Conservation (phyloP, 2,797 vertebrate genomes). For the Enteromius treurensis region DNA sequence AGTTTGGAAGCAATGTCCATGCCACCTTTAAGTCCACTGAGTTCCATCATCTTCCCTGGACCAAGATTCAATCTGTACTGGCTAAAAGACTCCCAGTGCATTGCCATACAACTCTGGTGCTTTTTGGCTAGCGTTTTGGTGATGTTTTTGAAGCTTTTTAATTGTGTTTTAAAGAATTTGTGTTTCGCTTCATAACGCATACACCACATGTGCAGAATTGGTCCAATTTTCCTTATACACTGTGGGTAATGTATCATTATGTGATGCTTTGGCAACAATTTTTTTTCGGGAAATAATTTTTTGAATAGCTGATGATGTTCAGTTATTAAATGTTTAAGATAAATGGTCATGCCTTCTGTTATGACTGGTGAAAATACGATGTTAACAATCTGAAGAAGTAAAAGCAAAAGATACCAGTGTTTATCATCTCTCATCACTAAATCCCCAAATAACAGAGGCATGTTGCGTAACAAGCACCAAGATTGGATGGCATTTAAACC, state of each 20-base stretch:
- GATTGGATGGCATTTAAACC: slow-evolving; percentile 53
- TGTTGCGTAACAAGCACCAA: slow-evolving; percentile 51
- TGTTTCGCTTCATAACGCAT: slow-evolving; percentile 15
- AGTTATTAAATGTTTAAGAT: slow-evolving; percentile 15
- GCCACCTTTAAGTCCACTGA: slow-evolving; percentile 8
- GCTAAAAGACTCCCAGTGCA: slow-evolving; percentile 24
- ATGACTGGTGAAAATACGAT: slow-evolving; percentile 4
- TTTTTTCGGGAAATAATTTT: not conserved
- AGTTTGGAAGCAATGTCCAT: not conserved
- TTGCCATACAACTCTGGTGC: slow-evolving; percentile 31
- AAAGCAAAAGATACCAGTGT: slow-evolving; percentile 39
- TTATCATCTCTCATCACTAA: slow-evolving; percentile 46
- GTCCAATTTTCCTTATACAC: slow-evolving; percentile 22
- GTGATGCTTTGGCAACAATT: slow-evolving; percentile 10
- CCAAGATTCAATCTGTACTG: slow-evolving; percentile 15
- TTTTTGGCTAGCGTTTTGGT: slow-evolving; percentile 29
- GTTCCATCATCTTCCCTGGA: slow-evolving; percentile 14
- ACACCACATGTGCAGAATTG: slow-evolving; percentile 27
- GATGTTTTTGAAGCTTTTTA: slow-evolving; percentile 30
- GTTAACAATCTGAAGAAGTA: slow-evolving; percentile 6
- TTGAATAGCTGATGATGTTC: slow-evolving; percentile 4
- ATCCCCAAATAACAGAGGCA: slow-evolving; percentile 56
- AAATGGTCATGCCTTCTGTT: slow-evolving; percentile 14
- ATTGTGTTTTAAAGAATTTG: slow-evolving; percentile 18
- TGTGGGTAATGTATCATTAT: slow-evolving; percentile 28